Evolutionary conservation across 1,140 invertebrate genomes (phyloP), one percentile per base, ranked within the genome.

Genomic region (Anoplolepis gracilipes): DNA sequence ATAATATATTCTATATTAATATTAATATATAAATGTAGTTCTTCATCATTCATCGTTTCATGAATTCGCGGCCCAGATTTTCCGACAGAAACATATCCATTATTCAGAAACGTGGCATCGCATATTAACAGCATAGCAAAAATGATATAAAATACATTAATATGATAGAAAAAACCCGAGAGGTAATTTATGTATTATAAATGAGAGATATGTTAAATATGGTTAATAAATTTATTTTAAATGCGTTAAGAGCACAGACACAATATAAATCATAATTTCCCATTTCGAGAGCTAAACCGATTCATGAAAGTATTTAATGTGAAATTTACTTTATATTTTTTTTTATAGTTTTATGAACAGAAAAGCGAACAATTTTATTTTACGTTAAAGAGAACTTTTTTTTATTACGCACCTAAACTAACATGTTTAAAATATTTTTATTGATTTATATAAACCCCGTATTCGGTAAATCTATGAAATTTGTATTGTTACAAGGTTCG

Each of bases 21-120:
- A n/a, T n/a, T n/a, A 65, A 78, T 49, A 46, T 46, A 13, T 0
- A 46, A 1, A 42, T 7, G 7, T 49, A 36, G 22, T 36, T 36
- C n/a, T 78, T 65, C n/a, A n/a, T n/a, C n/a, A 65, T 67, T 42
- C 2, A 6, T n/a, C 19, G 22, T 30, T 77, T 77, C 36, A 77
- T 64, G 30, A 77, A 77, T 77, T n/a, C n/a, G 25, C 57, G 57
- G 28, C 36, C 25, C 36, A 42, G 62, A 77, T 77, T 64, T 77
- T 33, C 39, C 75, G 16, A 49, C 13, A 7, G 39, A 33, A 77
- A 77, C 7, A 39, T 46, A 64, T 46, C 39, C 25, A 59, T 77
- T 77, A 33, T n/a, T n/a, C 36, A 42, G 11, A 67, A 67, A 78
- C 42, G 25, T 77, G 59, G 10, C 57, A 25, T 67, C 30, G 8